Conservation (phyloP, 2,113 vertebrate genomes). For the Dicerorhinus sumatrensis region DNA sequence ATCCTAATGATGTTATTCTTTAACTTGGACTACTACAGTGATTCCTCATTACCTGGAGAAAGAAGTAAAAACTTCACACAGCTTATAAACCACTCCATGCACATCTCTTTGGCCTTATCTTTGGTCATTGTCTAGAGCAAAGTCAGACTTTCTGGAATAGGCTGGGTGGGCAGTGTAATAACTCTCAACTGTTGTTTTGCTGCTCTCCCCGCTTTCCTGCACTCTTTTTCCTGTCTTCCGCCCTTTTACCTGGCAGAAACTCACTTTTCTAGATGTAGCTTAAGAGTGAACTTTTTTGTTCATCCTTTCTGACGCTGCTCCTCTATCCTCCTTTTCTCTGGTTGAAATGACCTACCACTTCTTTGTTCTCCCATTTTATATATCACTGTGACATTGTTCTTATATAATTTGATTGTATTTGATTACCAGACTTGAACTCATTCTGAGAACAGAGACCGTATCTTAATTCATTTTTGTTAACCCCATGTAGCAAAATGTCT, state of each 20-base stretch:
- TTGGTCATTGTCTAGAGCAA: conserved; percentile 1
- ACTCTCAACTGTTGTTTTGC: not conserved
- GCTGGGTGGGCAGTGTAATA: not conserved
- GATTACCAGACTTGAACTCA: not conserved
- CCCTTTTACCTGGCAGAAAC: not conserved
- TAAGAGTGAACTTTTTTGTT: not conserved
- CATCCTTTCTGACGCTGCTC: not conserved
- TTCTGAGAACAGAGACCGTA: not conserved
- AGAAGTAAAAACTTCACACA: not conserved
- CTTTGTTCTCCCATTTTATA: not conserved
- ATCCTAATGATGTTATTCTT: not conserved
- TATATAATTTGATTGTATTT: not conserved
- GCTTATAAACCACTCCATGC: not conserved
- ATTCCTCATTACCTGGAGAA: not conserved
- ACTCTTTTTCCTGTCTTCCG: not conserved
- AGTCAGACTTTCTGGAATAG: not conserved
- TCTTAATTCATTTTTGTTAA: conserved; percentile 54
- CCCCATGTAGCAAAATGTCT: conserved; percentile 22
- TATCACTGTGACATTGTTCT: not conserved
- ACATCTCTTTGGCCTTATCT: not conserved
- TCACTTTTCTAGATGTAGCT: not conserved
- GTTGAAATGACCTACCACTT: not conserved
- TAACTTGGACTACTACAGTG: not conserved
- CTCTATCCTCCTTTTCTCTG: not conserved
- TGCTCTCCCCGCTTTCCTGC: not conserved